These are phyloP conservation scores for Melanotaenia maccullochi DNA, from an alignment of 2,797 vertebrate genomes.

Conservation along the genomic window DNA sequence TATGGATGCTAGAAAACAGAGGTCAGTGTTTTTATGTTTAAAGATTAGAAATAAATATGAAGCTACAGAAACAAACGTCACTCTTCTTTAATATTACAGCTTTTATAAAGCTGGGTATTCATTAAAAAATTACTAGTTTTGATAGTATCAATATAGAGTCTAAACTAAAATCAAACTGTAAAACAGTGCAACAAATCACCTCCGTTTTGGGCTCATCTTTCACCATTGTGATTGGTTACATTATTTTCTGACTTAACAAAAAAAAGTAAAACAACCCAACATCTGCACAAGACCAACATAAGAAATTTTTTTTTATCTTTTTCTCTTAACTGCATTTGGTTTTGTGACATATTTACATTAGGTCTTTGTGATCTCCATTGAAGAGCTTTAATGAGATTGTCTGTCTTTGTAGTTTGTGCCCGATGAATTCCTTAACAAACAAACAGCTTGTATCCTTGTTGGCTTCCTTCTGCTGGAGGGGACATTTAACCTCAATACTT, in stretches of 20 bases:
- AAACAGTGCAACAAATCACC: not conserved
- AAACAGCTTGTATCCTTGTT: constrained; percentile 26
- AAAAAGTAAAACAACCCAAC: not conserved
- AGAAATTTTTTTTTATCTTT: too few species aligned
- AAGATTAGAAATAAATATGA: not conserved
- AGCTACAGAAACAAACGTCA: not conserved
- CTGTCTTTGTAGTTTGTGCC: constrained; percentile 1
- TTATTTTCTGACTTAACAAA: not conserved
- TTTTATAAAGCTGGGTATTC: not conserved
- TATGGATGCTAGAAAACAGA: not conserved
- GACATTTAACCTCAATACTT: constrained; percentile 5
- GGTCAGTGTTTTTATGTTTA: too few species aligned
- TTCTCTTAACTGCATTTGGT: not conserved
- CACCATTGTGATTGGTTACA: not conserved
- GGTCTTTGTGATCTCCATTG: not conserved
- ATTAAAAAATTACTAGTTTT: not conserved
- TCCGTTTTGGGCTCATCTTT: not conserved
- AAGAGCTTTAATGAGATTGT: not conserved
- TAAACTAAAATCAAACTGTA: too few species aligned
- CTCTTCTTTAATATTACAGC: not conserved
- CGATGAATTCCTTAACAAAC: constrained; percentile 43
- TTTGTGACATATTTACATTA: not conserved
- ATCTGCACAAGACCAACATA: not conserved
- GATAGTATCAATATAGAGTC: too few species aligned
- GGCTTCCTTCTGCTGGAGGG: constrained; percentile 8